Base-by-base conservation (phyloP, 2,888 invertebrate genomes). In the Eupsilia transversa region DNA sequence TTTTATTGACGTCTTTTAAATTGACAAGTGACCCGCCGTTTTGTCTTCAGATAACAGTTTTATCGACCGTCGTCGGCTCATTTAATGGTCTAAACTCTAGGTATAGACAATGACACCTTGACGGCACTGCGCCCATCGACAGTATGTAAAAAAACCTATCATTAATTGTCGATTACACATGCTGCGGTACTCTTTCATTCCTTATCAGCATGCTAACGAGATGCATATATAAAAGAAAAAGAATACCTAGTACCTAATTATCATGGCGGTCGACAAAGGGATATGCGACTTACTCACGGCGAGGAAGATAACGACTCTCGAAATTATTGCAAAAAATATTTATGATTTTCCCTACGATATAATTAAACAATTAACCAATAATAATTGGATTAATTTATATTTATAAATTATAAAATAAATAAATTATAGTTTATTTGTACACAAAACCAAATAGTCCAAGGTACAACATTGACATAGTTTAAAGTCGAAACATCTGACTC, bases 181-280 rank as follows among this genome's bases (percentile, higher is more conserved):
- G 33, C 35, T 63, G 72, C 84, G 75, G 75, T 1, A 4, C 67
- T 63, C 76, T 80, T 82, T 80, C 1, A 84, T 80, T 17, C 54
- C 35, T 35, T 38, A 61, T 27, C 52, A 35, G 4, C 30, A 72
- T 72, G 61, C 38, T 63, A 84, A 84, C 20, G 23, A 71, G 66
- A 71, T 33, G 66, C 20, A 10, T 30, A 46, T 2, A 74, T 56
- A 61, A 65, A 56, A 35, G 30, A 60, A 3, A 38, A 52, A n/a
- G n/a, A n/a, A n/a, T n/a, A n/a, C n/a, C n/a, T 59, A 46, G 0
- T n/a, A n/a, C n/a, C n/a, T 72, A 56, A 61, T 56, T 56, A 67
- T 52, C 56, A 68, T 61, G 35, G 17, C 30, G 46, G 46, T 67
- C 66, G 43, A 64, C 46, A 84, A 84, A 84, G 60, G 33, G 2